Evolutionary conservation across 2,888 invertebrate genomes (phyloP), one percentile per base, ranked within the genome.

Genomic region (Subacronicta megacephala): DNA sequence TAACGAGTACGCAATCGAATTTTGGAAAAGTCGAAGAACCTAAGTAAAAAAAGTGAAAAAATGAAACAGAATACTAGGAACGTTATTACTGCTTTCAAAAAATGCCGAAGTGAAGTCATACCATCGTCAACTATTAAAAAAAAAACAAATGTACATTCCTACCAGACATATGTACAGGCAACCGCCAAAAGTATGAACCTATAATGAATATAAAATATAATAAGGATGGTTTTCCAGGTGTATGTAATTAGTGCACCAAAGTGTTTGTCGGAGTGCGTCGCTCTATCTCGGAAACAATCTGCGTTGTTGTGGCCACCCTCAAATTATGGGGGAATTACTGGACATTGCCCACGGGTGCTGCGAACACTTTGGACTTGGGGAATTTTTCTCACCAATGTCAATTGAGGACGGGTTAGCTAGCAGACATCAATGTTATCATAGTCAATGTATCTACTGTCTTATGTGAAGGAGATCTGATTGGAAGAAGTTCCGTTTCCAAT

Each of bases 261-360:
- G 80, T 77, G 82, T 83, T 75, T 66, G 78, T 54, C 45, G 65
- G 65, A 59, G 59, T 77, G 67, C 67, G 76, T 76, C 63, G 59
- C 71, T 78, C 81, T 90, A 89, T 90, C 90, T 81, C 70, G 62
- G 56, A 61, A 74, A 81, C 86, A 85, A 91, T 91, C 92, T 81
- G 87, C 82, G 81, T 83, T 61, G 60, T 86, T 80, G 89, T 76
- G 88, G 77, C 84, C 92, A 92, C 92, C 92, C 92, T 89, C 84
- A 83, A 90, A 92, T 91, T 92, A 89, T 80, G 77, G 87, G 87
- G 89, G 87, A 81, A 86, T 83, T 84, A 85, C 82, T 86, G 87
- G 82, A 85, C 87, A 82, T 72, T 81, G 81, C 75, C 57, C 64
- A 72, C 58, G 73, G 56, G 18, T 53, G 42, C 13, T 40, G 55